phyloP scores from a whole-genome alignment of 2,888 invertebrate species.

The Conistra vaccinii region DNA sequence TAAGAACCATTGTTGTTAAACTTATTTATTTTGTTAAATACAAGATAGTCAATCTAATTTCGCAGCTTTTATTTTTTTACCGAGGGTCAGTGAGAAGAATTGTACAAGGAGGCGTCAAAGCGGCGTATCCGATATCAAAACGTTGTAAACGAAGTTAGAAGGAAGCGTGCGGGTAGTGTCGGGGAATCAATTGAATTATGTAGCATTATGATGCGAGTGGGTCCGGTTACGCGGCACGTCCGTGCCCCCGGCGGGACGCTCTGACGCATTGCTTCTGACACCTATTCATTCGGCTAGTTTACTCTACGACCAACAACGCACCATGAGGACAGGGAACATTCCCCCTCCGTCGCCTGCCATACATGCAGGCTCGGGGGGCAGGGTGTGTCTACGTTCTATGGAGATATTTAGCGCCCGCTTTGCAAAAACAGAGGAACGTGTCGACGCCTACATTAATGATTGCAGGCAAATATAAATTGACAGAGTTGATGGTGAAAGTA shows the following conservation, averaged over 20 bases:
- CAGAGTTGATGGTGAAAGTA: slow-evolving; percentile 85
- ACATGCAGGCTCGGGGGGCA: slow-evolving; percentile 61
- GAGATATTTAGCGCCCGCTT: slow-evolving; percentile 56
- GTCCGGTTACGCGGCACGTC: slow-evolving; percentile 88
- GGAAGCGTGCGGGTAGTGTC: slow-evolving; percentile 89
- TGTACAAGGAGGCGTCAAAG: slow-evolving; percentile 86
- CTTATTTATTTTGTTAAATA: slow-evolving; percentile 83
- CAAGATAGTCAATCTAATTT: slow-evolving; percentile 72
- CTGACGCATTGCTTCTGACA: slow-evolving; percentile 88
- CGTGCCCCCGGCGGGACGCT: slow-evolving; percentile 76
- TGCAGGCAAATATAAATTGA: slow-evolving; percentile 89
- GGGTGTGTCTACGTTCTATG: slow-evolving; percentile 57
- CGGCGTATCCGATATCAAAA: slow-evolving; percentile 90
- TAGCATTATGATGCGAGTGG: slow-evolving; percentile 88
- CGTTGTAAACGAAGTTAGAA: slow-evolving; percentile 89
- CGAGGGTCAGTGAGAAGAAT: slow-evolving; percentile 79
- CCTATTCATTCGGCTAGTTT: slow-evolving; percentile 87
- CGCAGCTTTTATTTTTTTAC: slow-evolving; percentile 75
- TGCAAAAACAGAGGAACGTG: slow-evolving; percentile 75
- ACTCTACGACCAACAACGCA: slow-evolving; percentile 72
- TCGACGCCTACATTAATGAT: slow-evolving; percentile 81
- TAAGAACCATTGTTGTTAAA: slow-evolving; percentile 68
- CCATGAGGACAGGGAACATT: slow-evolving; percentile 57
- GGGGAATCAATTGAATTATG: slow-evolving; percentile 90
- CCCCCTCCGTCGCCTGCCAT: slow-evolving; percentile 66